phyloP scores from a whole-genome alignment of 2,797 vertebrate genomes.

The Etheostoma nigrum region DNA sequence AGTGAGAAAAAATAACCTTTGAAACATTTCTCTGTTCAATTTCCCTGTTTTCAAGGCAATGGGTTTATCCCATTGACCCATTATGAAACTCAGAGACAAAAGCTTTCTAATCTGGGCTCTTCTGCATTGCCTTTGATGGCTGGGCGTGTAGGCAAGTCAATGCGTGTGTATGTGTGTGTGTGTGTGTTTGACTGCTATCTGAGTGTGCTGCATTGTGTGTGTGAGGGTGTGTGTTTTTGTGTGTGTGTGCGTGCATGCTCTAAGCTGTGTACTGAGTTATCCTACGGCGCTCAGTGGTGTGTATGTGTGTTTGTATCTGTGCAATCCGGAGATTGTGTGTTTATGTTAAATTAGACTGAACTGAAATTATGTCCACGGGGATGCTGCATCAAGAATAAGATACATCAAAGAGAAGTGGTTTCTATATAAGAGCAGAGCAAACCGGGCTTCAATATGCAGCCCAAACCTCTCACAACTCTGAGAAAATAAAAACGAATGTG shows the following conservation, averaged over 20 bases:
- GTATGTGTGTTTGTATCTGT: neutral
- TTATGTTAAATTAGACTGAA: constrained; percentile 58
- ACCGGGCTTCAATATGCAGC: constrained; percentile 23
- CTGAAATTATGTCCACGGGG: constrained; percentile 61
- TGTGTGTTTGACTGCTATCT: neutral
- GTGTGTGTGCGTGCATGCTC: neutral
- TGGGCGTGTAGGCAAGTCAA: constrained; percentile 39
- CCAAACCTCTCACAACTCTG: constrained; percentile 25
- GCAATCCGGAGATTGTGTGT: constrained; percentile 34
- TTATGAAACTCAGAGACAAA: constrained; percentile 72
- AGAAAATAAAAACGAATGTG: constrained; percentile 17
- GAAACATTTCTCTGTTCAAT: constrained; percentile 44
- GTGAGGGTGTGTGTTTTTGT: neutral
- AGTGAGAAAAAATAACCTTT: constrained; percentile 44
- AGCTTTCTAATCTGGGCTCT: constrained; percentile 69
- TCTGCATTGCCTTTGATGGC: constrained; percentile 62
- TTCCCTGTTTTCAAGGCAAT: constrained; percentile 55
- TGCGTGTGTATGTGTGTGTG: neutral
- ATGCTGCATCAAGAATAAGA: constrained; percentile 57
- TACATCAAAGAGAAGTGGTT: constrained; percentile 62
- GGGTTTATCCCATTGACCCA: constrained; percentile 57
- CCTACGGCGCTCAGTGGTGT: constrained; percentile 29
- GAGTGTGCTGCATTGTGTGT: neutral
- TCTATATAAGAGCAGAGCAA: constrained; percentile 27
- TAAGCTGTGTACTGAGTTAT: constrained; percentile 35